Percentiles rank a stretch among this genome's conserved stretches.
Conservation (phyloP, 23 tunicate genomes). For the Trididemnum nubilum region DNA sequence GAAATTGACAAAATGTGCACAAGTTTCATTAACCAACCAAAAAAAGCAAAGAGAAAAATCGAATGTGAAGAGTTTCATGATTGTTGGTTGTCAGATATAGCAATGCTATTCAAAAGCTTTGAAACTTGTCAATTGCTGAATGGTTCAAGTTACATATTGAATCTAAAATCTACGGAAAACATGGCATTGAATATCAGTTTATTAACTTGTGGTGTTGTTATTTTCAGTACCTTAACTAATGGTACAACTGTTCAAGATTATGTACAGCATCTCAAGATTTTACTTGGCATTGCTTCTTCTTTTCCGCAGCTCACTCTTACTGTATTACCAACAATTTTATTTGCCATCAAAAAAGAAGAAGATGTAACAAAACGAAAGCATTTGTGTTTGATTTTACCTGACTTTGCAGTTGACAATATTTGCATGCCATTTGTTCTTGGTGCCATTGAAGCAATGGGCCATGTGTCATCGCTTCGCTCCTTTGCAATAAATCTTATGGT, state of each 20-base stretch:
- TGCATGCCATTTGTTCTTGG: constrained; percentile 46
- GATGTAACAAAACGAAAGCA: not conserved
- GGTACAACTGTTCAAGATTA: not conserved
- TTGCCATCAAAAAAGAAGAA: constrained; percentile 7
- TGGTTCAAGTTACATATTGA: not conserved
- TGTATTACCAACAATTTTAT: constrained; percentile 44
- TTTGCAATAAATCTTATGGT: constrained; percentile 37
- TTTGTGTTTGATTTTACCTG: constrained; percentile 30
- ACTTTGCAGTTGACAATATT: constrained; percentile 38
- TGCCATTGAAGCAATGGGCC: constrained; percentile 37
- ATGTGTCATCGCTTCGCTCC: constrained; percentile 14
- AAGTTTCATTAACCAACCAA: not conserved
- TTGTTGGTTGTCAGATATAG: constrained; percentile 2
- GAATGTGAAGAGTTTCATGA: not conserved
- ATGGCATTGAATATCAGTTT: constrained; percentile 7
- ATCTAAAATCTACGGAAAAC: not conserved
- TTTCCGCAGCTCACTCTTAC: constrained; percentile 18
- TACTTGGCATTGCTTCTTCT: not conserved
- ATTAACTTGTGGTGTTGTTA: not conserved
- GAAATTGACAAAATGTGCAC: not conserved
- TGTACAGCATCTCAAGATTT: not conserved
- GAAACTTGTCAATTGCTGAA: not conserved
- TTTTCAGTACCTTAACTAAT: not conserved
- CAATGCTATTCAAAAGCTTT: not conserved
- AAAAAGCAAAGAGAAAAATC: not conserved